Conservation (phyloP, 2,888 invertebrate species). For the Augochlorella aurata region DNA sequence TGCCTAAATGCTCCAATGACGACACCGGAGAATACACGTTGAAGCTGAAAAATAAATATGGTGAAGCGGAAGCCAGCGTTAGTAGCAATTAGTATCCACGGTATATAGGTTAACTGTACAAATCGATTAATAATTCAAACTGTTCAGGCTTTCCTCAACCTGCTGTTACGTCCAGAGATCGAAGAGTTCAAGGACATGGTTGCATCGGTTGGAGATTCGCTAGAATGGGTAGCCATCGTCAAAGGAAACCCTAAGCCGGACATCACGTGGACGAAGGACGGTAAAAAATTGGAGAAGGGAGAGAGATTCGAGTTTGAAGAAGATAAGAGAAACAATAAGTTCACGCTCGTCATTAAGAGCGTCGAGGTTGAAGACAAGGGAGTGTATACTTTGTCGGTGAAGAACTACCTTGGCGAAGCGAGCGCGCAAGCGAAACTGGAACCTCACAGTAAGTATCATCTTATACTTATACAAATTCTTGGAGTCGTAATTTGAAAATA, state of each 20-base stretch:
- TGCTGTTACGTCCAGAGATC: conserved; percentile 90
- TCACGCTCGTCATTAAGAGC: conserved; percentile 88
- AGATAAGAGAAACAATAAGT: conserved; percentile 86
- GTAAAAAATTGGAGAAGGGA: conserved; percentile 85
- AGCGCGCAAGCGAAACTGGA: conserved; percentile 87
- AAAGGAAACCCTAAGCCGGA: conserved; percentile 95
- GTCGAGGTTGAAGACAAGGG: conserved; percentile 89
- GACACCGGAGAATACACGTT: conserved; percentile 93
- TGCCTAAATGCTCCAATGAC: conserved; percentile 86
- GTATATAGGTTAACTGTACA: not conserved
- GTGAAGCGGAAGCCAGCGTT: conserved; percentile 88
- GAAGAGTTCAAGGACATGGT: conserved; percentile 88
- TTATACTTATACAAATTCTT: not conserved
- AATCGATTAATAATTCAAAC: not conserved
- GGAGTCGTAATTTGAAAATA: conserved; percentile 23
- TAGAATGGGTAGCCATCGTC: conserved; percentile 90
- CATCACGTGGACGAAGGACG: conserved; percentile 91
- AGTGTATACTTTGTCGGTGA: conserved; percentile 89
- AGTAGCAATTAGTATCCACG: conserved; percentile 62
- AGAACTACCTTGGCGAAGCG: conserved; percentile 90
- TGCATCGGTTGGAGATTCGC: conserved; percentile 89
- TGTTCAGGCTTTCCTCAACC: conserved; percentile 86
- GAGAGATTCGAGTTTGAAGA: conserved; percentile 85
- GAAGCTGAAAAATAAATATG: conserved; percentile 91
- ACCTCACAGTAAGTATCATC: conserved; percentile 86